Base-by-base conservation (phyloP, 2,113 vertebrate species). In the Willisornis vidua region DNA sequence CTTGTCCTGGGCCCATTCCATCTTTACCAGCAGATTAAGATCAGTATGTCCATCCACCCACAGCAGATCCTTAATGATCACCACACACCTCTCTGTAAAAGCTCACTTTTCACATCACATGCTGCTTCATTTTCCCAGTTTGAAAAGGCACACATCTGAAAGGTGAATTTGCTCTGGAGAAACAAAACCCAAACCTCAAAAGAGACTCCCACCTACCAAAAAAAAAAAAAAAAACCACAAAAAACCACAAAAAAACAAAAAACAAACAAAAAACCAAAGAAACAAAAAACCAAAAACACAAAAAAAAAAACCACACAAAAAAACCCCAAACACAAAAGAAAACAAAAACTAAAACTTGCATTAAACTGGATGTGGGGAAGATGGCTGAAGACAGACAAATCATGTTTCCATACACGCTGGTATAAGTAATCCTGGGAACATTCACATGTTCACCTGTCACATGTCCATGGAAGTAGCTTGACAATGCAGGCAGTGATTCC, bases 201-300 rank as follows among this genome's bases (percentile, higher is more conserved):
- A n/a, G 24, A 14, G 3, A 7, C 17, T 29, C 16, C 10, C 4
- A 10, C 5, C 10, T 12, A 3, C 13, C 7, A 6, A 23, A 11
- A 24, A 28, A 12, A 4, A 41, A 41, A 41, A 14, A 41, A 13
- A 41, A 41, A 12, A 12, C 8, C 41, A 41, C n/a, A 41, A 37
- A 37, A 37, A 37, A 37, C 37, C 37, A 39, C 39, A 39, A 39
- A 39, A 11, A 39, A 39, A 39, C 39, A 37, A 37, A 37, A 37
- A 37, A 37, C 37, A 37, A 37, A 37, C 37, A 37, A 37, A 37
- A 39, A 39, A 39, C 39, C 10, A 39, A 8, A 39, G 10, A 8
- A 39, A 41, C n/a, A 41, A 37, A 37, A 37, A 37, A 37, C 37
- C 37, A 39, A 39, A 39, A 11, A 39, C 9, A 39, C 39, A 37